A percentile compares a stretch with the other conserved stretches of the same genome.
Evolutionary conservation across 2,888 invertebrate genomes (phyloP).

Genomic region (Acanthosepion esculentum): DNA sequence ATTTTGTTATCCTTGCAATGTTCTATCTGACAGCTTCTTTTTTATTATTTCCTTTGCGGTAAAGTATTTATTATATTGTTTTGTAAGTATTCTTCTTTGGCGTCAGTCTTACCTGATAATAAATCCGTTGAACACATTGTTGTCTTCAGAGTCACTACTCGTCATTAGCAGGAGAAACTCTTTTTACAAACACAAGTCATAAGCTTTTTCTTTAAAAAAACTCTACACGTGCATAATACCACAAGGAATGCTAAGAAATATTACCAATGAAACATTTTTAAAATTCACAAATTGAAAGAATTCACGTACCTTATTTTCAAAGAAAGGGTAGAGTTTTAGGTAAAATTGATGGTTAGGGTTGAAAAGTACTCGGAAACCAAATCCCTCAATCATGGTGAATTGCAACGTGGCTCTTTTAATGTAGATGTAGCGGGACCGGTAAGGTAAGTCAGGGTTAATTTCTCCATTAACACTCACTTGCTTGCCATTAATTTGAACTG

Average conservation of each 20-base stretch:
- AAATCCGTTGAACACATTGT: too few relatives aligned
- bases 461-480: slow-evolving; percentile 53
- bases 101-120: too few relatives aligned
- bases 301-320: slow-evolving; percentile 52
- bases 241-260: neutral
- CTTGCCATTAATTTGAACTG: slow-evolving; percentile 52
- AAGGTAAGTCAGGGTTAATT: slow-evolving; percentile 43
- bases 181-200: neutral
- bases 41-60: too few relatives aligned
- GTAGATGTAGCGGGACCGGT: slow-evolving; percentile 52
- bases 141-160: too few relatives aligned
- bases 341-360: slow-evolving; percentile 52
- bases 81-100: too few relatives aligned
- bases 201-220: too few relatives aligned
- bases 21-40: too few relatives aligned
- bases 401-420: slow-evolving; percentile 58
- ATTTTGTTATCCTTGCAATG: too few relatives aligned
- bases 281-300: neutral
- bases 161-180: neutral
- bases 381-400: slow-evolving; percentile 57
- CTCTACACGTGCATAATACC: too few relatives aligned
- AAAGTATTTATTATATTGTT: too few relatives aligned
- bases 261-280: neutral
- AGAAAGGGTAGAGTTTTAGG: slow-evolving; percentile 52
- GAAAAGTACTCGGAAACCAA: slow-evolving; percentile 59